phyloP scores from a whole-genome alignment of 1,140 invertebrate species.

The Achatina immaculata region DNA sequence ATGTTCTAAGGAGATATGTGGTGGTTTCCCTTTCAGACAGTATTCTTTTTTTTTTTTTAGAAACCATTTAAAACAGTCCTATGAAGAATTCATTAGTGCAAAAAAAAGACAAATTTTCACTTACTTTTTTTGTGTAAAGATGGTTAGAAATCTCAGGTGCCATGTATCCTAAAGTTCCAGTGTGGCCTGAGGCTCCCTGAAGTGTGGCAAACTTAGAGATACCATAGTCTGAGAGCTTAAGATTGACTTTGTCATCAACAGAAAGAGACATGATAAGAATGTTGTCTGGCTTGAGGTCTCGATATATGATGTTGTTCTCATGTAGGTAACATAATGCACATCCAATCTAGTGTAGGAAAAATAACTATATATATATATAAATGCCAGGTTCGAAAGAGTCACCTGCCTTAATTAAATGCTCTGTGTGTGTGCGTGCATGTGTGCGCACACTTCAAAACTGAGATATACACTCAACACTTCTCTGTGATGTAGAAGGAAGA shows the following conservation, averaged over 20 bases:
- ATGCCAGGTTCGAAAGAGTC: no score
- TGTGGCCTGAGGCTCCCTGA: conserved; percentile 56
- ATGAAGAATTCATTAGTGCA: neutral
- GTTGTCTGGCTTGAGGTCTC: conserved; percentile 69
- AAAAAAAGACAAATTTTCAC: neutral
- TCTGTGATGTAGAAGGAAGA: no score
- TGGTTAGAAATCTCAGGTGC: conserved; percentile 64
- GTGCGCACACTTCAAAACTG: no score
- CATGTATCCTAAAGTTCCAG: conserved; percentile 65
- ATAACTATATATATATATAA: neutral
- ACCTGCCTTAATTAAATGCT: no score
- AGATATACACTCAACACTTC: no score
- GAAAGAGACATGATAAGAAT: conserved; percentile 62
- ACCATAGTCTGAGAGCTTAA: conserved; percentile 69
- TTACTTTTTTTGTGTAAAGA: conserved; percentile 61
- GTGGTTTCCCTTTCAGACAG: no score
- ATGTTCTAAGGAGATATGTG: no score
- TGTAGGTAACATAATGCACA: conserved; percentile 63
- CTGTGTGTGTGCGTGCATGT: no score
- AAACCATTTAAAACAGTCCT: no score
- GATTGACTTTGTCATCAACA: conserved; percentile 51
- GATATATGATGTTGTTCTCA: conserved; percentile 57
- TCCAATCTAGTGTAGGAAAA: conserved; percentile 34
- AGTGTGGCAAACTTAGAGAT: conserved; percentile 62
- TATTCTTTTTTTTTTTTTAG: no score